A percentile compares a stretch with the other conserved stretches of the same genome.
Conservation (phyloP, 1,140 invertebrate genomes). For the Lithobius niger region DNA sequence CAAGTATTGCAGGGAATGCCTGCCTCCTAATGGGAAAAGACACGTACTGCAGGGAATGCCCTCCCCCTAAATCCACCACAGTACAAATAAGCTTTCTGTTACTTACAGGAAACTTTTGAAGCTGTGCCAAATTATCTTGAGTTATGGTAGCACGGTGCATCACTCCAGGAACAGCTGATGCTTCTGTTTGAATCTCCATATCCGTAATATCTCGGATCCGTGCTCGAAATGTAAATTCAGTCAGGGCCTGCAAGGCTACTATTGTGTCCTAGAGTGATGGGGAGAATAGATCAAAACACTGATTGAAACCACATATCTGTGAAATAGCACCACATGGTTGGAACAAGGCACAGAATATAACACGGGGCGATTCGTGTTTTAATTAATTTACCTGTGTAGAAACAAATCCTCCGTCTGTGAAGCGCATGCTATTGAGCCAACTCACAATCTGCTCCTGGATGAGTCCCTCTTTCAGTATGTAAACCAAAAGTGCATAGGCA, state of each 20-base stretch:
- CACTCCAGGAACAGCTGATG: conserved; percentile 27
- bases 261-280: too few relatives aligned
- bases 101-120: conserved; percentile 21
- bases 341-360: background rate
- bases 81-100: too few relatives aligned
- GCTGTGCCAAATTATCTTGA: conserved; percentile 22
- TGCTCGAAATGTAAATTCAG: conserved; percentile 41
- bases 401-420: conserved; percentile 41
- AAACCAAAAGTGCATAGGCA: conserved; percentile 43
- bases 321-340: background rate
- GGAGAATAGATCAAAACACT: too few relatives aligned
- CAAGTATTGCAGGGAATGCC: too few relatives aligned
- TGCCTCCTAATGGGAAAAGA: too few relatives aligned
- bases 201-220: conserved; percentile 43
- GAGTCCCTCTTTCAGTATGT: conserved; percentile 34
- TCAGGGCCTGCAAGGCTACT: too few relatives aligned
- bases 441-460: conserved; percentile 35
- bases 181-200: conserved; percentile 35
- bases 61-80: too few relatives aligned
- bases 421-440: conserved; percentile 45
- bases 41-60: too few relatives aligned
- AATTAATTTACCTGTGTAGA: conserved; percentile 37
- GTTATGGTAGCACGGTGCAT: conserved; percentile 23
- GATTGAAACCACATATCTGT: too few relatives aligned
- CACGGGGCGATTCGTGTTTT: background rate